Percentiles rank a stretch among this genome's conserved stretches.
Conservation (phyloP, 92 coral and sea anemone species). For the Zoanthus sociatus region DNA sequence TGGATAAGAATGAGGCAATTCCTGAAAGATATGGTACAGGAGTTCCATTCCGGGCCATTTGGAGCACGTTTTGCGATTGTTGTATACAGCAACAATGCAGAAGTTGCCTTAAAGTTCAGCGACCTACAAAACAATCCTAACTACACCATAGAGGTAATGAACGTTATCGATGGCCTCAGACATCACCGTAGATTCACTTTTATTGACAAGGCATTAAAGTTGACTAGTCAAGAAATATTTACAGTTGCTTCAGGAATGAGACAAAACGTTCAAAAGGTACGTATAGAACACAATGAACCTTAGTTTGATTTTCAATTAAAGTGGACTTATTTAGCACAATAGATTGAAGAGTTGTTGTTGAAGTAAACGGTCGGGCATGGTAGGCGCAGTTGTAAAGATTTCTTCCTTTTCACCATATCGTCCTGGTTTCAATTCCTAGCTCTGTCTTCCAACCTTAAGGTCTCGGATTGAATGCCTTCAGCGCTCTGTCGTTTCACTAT, state of each 20-base stretch:
- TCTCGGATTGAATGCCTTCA: no score
- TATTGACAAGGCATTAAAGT: conserved; percentile 13
- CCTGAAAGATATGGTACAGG: neutral
- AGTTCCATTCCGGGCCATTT: neutral
- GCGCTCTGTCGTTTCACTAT: no score
- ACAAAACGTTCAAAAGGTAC: conserved; percentile 17
- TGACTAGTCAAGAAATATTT: neutral
- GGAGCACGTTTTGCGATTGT: conserved; percentile 16
- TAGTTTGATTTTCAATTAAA: no score
- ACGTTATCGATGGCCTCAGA: neutral
- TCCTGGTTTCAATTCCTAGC: no score
- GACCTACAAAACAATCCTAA: neutral
- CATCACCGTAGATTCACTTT: conserved; percentile 14
- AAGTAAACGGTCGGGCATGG: no score
- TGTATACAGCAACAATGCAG: neutral
- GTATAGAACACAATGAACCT: neutral
- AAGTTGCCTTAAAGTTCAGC: neutral
- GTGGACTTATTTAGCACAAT: no score
- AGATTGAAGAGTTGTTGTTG: no score
- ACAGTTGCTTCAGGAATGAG: conserved; percentile 16
- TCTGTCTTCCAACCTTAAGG: no score
- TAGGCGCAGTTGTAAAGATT: no score
- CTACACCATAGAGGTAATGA: neutral
- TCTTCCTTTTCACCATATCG: no score
- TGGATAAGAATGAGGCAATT: conserved; percentile 6